Conservation (phyloP, 1,140 invertebrate species). For the Tetramorium alpestre region DNA sequence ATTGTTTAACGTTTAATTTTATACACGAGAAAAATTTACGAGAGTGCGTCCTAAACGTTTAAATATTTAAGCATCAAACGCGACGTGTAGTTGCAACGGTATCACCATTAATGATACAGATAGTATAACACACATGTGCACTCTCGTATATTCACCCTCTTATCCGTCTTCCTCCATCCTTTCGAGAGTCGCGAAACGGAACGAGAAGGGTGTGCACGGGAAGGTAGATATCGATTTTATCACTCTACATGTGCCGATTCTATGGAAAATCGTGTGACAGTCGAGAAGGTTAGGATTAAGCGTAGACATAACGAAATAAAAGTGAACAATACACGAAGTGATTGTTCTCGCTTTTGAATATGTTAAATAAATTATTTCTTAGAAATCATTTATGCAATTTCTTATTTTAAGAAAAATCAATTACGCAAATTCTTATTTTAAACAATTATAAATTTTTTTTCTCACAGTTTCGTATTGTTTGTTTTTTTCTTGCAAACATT, state of each 20-base stretch:
- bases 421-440: neutral
- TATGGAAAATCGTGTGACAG: neutral
- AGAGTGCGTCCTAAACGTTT: neutral
- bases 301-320: neutral
- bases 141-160: constrained; percentile 66
- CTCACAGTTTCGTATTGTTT: neutral
- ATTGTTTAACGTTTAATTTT: neutral
- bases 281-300: neutral
- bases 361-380: neutral
- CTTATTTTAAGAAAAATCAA: neutral
- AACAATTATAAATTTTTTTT: neutral
- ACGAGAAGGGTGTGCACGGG: constrained; percentile 8
- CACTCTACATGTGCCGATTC: constrained; percentile 34
- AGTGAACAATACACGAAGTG: neutral
- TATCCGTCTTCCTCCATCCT: constrained; percentile 43
- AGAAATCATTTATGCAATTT: neutral
- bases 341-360: neutral
- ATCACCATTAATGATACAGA: constrained; percentile 41
- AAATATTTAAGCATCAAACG: neutral
- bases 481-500: neutral
- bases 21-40: neutral
- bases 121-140: constrained; percentile 25
- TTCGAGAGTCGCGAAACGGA: constrained; percentile 65
- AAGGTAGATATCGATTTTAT: constrained; percentile 73
- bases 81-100: constrained; percentile 1